Percentiles rank a stretch among this genome's conserved stretches.
These are phyloP conservation scores for Tipula lateralis DNA, from an alignment of 2,888 invertebrate species.

Conservation along the genomic window DNA sequence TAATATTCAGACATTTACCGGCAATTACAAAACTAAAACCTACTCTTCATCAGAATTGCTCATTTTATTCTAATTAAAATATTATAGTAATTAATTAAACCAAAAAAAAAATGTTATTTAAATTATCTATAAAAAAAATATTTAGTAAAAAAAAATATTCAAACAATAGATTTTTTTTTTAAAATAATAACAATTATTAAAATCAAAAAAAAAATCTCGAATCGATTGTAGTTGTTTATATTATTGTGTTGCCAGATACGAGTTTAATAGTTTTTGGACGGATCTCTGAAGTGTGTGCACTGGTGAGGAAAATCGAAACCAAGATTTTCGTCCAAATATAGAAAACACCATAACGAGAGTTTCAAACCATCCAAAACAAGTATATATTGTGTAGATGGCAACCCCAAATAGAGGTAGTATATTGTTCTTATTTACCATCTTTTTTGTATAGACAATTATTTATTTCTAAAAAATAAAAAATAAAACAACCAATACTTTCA, in stretches of 20 bases:
- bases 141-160: neutral
- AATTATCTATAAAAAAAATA: neutral
- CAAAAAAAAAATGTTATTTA: neutral
- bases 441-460: neutral
- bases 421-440: neutral
- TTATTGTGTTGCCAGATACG: neutral
- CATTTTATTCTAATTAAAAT: slow-evolving; percentile 24
- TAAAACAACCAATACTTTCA: no score
- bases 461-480: neutral
- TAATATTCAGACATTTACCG: slow-evolving; percentile 5
- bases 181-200: neutral
- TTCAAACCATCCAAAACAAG: neutral
- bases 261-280: neutral
- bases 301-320: no score
- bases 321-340: neutral
- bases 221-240: neutral
- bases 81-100: neutral
- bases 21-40: neutral
- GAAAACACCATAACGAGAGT: neutral
- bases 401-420: neutral
- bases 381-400: neutral
- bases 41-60: neutral
- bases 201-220: neutral
- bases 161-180: neutral
- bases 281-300: neutral